A percentile compares a stretch with the other conserved stretches of the same genome.
Evolutionary conservation across 2,888 invertebrate species (phyloP).

Genomic region (Ennomos erosarius): DNA sequence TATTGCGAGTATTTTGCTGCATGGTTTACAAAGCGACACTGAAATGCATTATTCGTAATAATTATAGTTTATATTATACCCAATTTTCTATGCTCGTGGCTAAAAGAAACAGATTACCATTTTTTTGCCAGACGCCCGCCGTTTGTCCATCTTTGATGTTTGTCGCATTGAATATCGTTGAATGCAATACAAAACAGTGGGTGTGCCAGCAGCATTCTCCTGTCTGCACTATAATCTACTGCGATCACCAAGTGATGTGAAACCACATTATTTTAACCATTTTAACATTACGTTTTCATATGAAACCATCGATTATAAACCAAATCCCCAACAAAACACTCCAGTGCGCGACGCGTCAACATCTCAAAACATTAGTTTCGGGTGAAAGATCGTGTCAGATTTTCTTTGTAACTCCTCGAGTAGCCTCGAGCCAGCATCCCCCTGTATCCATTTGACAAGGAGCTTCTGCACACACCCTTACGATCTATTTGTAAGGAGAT

Average conservation of each 20-base stretch:
- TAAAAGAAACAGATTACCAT: too few species aligned
- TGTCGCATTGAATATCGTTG: too few species aligned
- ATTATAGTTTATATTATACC: too few species aligned
- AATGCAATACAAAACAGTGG: background rate
- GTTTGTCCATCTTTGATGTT: too few species aligned
- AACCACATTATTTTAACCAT: too few species aligned
- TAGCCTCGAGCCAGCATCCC: slow-evolving; percentile 60
- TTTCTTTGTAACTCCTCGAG: slow-evolving; percentile 60
- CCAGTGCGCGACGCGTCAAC: slow-evolving; percentile 21
- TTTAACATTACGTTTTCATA: too few species aligned
- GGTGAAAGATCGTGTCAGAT: slow-evolving; percentile 56
- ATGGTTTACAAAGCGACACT: background rate
- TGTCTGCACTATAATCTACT: too few species aligned
- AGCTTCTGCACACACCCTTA: slow-evolving; percentile 65
- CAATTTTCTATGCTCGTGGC: too few species aligned
- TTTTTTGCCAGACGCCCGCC: too few species aligned
- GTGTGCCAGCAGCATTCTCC: too few species aligned
- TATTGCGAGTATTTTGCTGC: slow-evolving; percentile 6
- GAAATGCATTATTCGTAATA: background rate
- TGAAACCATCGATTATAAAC: slow-evolving; percentile 7
- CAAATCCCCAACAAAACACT: slow-evolving; percentile 20
- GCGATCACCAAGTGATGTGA: too few species aligned
- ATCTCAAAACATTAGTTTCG: slow-evolving; percentile 49
- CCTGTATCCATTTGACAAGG: slow-evolving; percentile 68
- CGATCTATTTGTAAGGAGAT: slow-evolving; percentile 79